Evolutionary conservation across 2,888 invertebrate genomes (phyloP).

Genomic region (Noctua pronuba): DNA sequence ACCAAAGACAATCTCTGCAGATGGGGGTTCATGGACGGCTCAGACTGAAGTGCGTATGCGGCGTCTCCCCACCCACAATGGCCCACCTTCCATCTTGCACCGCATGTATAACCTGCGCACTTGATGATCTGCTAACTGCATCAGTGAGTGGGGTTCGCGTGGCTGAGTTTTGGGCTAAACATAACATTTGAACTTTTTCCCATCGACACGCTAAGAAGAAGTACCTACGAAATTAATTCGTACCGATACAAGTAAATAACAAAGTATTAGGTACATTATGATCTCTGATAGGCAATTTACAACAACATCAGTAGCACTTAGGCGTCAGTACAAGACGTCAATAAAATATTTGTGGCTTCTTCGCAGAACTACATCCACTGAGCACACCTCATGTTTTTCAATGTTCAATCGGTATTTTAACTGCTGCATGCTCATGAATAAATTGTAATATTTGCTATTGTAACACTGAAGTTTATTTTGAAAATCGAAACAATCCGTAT

Average conservation of each 20-base stretch:
- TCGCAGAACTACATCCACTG: constrained; percentile 33
- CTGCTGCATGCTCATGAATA: constrained; percentile 37
- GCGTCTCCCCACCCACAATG: too few relatives aligned
- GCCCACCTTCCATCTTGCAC: too few relatives aligned
- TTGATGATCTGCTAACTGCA: too few relatives aligned
- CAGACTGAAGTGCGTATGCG: too few relatives aligned
- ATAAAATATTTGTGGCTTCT: constrained; percentile 45
- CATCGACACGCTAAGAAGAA: too few relatives aligned
- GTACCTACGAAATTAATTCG: background rate
- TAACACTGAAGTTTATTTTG: constrained; percentile 32
- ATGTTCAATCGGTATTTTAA: constrained; percentile 37
- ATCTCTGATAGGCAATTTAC: background rate
- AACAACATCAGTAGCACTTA: constrained; percentile 1
- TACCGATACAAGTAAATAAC: background rate
- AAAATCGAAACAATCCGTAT: constrained; percentile 22
- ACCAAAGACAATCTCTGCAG: too few relatives aligned
- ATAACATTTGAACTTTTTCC: too few relatives aligned
- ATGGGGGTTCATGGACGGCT: too few relatives aligned
- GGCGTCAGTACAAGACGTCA: constrained; percentile 24
- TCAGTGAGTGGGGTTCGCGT: too few relatives aligned
- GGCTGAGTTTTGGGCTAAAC: too few relatives aligned
- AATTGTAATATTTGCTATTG: background rate
- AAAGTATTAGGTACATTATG: background rate
- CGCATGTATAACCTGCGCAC: too few relatives aligned
- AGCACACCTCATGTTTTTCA: constrained; percentile 37